Percentiles rank a stretch among this genome's conserved stretches.
Conservation (phyloP, 2,797 vertebrate species). For the Antrozous pallidus region DNA sequence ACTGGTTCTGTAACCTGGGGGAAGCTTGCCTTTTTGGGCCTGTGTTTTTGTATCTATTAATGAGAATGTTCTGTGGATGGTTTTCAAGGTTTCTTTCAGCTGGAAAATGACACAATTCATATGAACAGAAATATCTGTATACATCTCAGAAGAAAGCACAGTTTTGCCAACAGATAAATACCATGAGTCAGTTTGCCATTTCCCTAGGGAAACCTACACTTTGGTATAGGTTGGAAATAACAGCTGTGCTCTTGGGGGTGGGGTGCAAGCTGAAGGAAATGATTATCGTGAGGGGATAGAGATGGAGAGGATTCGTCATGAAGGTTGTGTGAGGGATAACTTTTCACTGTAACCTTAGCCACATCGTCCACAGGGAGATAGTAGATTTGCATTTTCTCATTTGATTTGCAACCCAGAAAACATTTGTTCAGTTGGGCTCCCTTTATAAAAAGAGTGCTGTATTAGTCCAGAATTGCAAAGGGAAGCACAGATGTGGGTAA, state of each 20-base stretch:
- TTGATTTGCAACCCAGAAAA: background rate
- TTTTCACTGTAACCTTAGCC: conserved; percentile 54
- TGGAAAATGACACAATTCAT: conserved; percentile 39
- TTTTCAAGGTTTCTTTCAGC: conserved; percentile 15
- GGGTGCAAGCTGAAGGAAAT: background rate
- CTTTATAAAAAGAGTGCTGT: background rate
- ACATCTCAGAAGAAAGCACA: conserved; percentile 7
- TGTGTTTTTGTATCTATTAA: background rate
- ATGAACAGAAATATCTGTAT: conserved; percentile 33
- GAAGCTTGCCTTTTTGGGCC: background rate
- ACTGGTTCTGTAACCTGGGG: background rate
- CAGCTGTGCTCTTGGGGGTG: conserved; percentile 20
- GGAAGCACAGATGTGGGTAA: background rate
- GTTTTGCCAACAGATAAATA: conserved; percentile 54
- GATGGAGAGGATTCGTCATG: conserved; percentile 31
- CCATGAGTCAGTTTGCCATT: conserved; percentile 19
- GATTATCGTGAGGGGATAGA: background rate
- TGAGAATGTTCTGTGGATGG: background rate
- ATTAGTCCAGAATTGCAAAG: background rate
- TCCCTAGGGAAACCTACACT: conserved; percentile 18
- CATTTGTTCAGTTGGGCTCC: background rate
- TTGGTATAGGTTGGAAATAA: conserved; percentile 42
- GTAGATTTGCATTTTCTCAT: conserved; percentile 37
- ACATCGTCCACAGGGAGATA: background rate
- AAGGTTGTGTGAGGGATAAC: background rate